A percentile compares a stretch with the other conserved stretches of the same genome.
These are phyloP conservation scores for Atlantisia rogersi DNA, from an alignment of 2,113 vertebrate species.

Conservation along the genomic window DNA sequence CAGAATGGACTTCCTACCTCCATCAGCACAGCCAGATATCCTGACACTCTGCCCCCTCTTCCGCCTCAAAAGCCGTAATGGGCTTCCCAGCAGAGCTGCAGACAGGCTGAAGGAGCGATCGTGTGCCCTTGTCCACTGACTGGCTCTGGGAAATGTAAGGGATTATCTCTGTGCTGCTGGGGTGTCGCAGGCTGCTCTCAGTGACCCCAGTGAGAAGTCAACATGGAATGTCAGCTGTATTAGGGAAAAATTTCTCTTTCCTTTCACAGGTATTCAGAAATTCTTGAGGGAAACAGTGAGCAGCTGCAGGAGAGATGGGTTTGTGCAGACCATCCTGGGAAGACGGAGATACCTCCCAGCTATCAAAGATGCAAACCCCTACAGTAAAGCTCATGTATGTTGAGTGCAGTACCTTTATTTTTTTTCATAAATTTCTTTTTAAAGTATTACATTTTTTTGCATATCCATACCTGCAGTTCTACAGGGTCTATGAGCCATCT, in stretches of 20 bases:
- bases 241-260: constrained; percentile 15
- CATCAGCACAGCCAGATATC: background rate
- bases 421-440: background rate
- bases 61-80: background rate
- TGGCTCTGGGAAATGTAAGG: background rate
- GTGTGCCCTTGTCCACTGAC: background rate
- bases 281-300: constrained; percentile 91
- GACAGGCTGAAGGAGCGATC: background rate
- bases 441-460: background rate
- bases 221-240: background rate
- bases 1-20: background rate
- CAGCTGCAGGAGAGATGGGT: constrained; percentile 88
- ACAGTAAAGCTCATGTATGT: constrained; percentile 89
- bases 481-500: background rate
- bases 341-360: constrained; percentile 90
- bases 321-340: constrained; percentile 92
- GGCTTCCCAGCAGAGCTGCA: background rate
- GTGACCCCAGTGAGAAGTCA: background rate
- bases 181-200: background rate
- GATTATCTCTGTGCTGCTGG: background rate
- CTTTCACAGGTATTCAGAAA: constrained; percentile 84
- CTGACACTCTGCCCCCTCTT: background rate
- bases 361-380: constrained; percentile 86
- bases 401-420: background rate
- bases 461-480: background rate